phyloP scores from a whole-genome alignment of 2,113 vertebrate species.

The Mobula hypostoma region DNA sequence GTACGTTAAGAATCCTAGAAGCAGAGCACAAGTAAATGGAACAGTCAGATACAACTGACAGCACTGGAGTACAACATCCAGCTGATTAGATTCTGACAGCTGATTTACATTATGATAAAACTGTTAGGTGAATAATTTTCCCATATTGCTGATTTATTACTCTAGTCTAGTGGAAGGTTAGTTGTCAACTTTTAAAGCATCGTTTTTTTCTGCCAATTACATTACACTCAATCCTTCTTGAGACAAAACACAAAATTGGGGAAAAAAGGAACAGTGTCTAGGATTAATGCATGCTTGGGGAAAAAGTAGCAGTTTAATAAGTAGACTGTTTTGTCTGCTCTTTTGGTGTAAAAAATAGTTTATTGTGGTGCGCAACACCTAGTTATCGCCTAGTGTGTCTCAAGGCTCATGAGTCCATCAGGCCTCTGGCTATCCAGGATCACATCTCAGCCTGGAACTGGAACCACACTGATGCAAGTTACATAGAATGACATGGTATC shows the following conservation, averaged over 20 bases:
- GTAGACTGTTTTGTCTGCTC: not conserved
- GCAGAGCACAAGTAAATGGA: not conserved
- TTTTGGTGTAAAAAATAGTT: not conserved
- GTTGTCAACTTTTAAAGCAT: not conserved
- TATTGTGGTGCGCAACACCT: not conserved
- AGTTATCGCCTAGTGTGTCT: not conserved
- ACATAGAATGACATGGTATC: too few species aligned
- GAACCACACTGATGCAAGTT: not conserved
- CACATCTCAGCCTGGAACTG: too few species aligned
- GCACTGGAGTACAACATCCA: not conserved
- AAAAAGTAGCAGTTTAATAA: not conserved
- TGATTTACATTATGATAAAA: constrained; percentile 20
- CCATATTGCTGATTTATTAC: constrained; percentile 19
- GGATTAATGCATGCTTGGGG: not conserved
- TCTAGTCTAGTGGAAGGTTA: not conserved
- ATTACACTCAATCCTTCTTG: constrained; percentile 7
- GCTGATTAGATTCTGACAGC: constrained; percentile 28
- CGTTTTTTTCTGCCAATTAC: constrained; percentile 27
- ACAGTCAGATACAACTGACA: constrained; percentile 1
- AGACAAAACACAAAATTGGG: constrained; percentile 1
- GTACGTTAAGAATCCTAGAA: not conserved
- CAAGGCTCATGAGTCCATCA: too few species aligned
- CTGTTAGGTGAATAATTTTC: not conserved
- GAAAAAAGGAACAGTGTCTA: not conserved
- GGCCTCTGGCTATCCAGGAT: too few species aligned